A percentile compares a stretch with the other conserved stretches of the same genome.
phyloP scores from a whole-genome alignment of 2,113 vertebrate species.

The Gallinago undulata region DNA sequence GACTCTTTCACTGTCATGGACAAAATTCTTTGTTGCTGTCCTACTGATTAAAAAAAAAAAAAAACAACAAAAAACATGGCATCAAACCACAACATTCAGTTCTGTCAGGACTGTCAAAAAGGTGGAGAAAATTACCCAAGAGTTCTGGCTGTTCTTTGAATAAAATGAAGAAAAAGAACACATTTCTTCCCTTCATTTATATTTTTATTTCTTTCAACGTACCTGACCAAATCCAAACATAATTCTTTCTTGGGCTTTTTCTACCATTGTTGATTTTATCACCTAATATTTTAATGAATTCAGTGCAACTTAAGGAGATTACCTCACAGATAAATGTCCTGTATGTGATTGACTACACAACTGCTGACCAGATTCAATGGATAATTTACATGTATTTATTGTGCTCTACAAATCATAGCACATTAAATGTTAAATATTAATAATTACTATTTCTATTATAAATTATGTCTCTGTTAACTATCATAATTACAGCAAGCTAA shows the following conservation, averaged over 20 bases:
- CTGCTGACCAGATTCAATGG: background rate
- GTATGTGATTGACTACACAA: background rate
- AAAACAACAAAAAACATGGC: background rate
- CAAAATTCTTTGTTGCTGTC: conserved; percentile 28
- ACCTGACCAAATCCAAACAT: background rate
- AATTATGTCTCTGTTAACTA: background rate
- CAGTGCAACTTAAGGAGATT: background rate
- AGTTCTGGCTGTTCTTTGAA: conserved; percentile 26
- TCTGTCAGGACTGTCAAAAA: conserved; percentile 58
- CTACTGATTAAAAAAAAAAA: background rate
- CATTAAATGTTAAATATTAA: background rate
- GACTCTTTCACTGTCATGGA: background rate
- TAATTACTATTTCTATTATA: background rate
- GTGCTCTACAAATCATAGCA: background rate
- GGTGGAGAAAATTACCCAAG: conserved; percentile 27
- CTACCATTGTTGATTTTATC: background rate
- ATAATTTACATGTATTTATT: background rate
- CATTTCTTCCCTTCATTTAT: background rate
- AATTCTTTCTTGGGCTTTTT: background rate
- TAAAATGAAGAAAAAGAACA: background rate
- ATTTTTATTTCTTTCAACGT: background rate
- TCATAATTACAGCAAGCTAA: background rate
- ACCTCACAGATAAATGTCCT: background rate
- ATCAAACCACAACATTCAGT: conserved; percentile 38
- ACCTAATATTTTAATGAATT: background rate